A percentile compares a stretch with the other conserved stretches of the same genome.
phyloP scores from a whole-genome alignment of 1,140 invertebrate genomes.

The Eupeodes corollae region DNA sequence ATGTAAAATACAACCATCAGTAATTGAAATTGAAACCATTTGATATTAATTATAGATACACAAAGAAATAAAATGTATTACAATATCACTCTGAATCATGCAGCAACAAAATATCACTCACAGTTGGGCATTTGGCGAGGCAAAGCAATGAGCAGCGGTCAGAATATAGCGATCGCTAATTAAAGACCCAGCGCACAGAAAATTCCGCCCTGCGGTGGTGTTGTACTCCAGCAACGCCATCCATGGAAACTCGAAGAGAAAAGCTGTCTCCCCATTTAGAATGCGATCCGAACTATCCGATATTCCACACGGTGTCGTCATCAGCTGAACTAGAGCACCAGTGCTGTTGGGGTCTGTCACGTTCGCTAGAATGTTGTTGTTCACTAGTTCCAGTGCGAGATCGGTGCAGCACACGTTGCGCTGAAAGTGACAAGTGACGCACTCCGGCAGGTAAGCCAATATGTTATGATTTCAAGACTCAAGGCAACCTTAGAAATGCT shows the following conservation, averaged over 20 bases:
- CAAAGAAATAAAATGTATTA: not conserved
- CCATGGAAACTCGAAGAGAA: conserved; percentile 42
- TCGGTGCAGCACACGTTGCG: too few species aligned
- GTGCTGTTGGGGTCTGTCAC: too few species aligned
- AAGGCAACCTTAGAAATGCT: too few species aligned
- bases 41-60: not conserved
- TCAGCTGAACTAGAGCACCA: too few species aligned
- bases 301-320: too few species aligned
- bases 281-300: conserved; percentile 16
- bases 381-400: too few species aligned
- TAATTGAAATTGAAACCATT: not conserved
- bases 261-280: conserved; percentile 32
- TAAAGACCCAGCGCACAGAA: conserved; percentile 37
- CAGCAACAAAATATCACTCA: conserved; percentile 15
- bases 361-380: too few species aligned
- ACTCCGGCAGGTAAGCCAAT: too few species aligned
- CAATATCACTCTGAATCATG: not conserved
- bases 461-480: too few species aligned
- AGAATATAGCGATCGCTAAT: conserved; percentile 39
- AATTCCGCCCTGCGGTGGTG: conserved; percentile 7
- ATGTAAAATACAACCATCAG: not conserved
- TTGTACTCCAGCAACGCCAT: conserved; percentile 40
- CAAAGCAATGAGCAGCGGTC: conserved; percentile 52
- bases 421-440: too few species aligned
- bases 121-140: conserved; percentile 5